phyloP scores from a whole-genome alignment of 2,113 vertebrate genomes.

The Archilochus colubris region DNA sequence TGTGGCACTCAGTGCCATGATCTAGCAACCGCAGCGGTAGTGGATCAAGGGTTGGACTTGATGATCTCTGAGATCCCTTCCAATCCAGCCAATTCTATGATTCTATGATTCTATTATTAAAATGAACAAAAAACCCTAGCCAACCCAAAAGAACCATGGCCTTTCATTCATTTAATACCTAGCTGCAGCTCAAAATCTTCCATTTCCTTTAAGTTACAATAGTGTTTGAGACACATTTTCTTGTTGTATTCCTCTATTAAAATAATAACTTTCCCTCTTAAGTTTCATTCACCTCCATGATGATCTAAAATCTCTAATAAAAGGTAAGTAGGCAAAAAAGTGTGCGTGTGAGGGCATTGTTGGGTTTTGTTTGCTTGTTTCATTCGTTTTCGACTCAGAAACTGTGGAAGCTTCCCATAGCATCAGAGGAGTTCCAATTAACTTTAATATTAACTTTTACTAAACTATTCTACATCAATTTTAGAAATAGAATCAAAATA shows the following conservation, averaged over 20 bases:
- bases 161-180: neutral
- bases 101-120: too few relatives aligned
- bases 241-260: neutral
- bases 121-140: neutral
- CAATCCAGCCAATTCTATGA: too few relatives aligned
- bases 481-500: neutral
- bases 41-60: too few relatives aligned
- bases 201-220: neutral
- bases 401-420: neutral
- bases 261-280: neutral
- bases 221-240: neutral
- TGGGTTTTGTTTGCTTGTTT: neutral
- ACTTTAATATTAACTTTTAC: neutral
- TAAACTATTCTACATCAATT: neutral
- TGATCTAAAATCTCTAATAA: neutral
- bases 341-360: rapidly evolving
- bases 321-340: neutral
- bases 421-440: neutral
- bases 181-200: neutral
- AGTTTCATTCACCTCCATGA: neutral
- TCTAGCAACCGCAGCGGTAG: too few relatives aligned
- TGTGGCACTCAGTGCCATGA: too few relatives aligned
- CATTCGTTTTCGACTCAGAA: neutral
- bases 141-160: rapidly evolving
- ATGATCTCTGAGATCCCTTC: too few relatives aligned